phyloP scores from a whole-genome alignment of 2,888 invertebrate genomes.

The Stenodera caucasica region DNA sequence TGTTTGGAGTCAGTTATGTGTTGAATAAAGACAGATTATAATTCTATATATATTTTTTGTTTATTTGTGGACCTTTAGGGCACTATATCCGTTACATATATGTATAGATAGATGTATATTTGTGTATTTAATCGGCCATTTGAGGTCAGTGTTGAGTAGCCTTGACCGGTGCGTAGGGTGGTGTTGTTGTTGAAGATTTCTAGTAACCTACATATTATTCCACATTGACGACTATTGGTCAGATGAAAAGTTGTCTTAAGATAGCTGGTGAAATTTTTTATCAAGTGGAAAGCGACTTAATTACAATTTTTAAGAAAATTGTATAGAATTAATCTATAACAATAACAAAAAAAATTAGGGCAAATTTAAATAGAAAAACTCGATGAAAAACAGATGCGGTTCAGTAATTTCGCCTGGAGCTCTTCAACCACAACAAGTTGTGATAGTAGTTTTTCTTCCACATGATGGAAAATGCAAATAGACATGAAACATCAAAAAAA shows the following conservation, averaged over 20 bases:
- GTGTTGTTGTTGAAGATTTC: slow-evolving; percentile 5
- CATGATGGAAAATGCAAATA: too few species aligned
- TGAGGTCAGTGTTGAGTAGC: slow-evolving; percentile 22
- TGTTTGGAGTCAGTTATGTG: too few species aligned
- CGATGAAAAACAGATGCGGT: too few species aligned
- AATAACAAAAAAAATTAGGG: too few species aligned
- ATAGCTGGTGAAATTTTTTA: slow-evolving; percentile 16
- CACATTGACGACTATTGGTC: slow-evolving; percentile 6
- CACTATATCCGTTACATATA: slow-evolving; percentile 28
- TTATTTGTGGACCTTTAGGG: slow-evolving; percentile 26
- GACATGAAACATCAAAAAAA: too few species aligned
- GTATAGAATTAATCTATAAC: too few species aligned
- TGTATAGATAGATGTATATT: background rate
- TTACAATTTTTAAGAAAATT: too few species aligned
- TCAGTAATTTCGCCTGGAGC: too few species aligned
- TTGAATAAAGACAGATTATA: slow-evolving; percentile 10
- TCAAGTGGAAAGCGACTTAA: slow-evolving; percentile 14
- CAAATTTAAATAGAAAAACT: too few species aligned
- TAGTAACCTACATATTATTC: slow-evolving; percentile 22
- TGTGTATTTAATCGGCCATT: slow-evolving; percentile 27
- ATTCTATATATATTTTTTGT: slow-evolving; percentile 9
- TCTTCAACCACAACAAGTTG: too few species aligned
- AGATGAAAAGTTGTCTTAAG: slow-evolving; percentile 13
- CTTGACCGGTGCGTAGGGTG: slow-evolving; percentile 28
- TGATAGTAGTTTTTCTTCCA: too few species aligned